Percentiles rank a stretch among this genome's conserved stretches.
Evolutionary conservation across 2,888 invertebrate genomes (phyloP).

Genomic region (Agonopterix arenella): DNA sequence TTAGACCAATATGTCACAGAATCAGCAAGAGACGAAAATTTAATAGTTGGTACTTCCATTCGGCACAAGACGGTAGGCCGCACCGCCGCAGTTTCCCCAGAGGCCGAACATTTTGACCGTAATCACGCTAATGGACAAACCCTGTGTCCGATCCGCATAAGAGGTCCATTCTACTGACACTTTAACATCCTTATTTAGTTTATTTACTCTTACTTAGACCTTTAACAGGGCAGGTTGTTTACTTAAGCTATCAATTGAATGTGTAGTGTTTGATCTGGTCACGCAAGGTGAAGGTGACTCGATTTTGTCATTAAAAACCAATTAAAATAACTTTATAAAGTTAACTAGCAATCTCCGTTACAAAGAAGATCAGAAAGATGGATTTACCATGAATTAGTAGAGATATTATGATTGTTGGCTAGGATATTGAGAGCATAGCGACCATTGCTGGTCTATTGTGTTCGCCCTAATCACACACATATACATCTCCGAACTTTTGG

Average conservation of each 20-base stretch:
- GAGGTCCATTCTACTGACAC: conserved; percentile 50
- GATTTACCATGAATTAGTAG: no score
- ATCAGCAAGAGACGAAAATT: conserved; percentile 17
- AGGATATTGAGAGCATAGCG: no score
- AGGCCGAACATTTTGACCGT: conserved; percentile 63
- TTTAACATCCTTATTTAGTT: conserved; percentile 55
- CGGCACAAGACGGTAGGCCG: conserved; percentile 33
- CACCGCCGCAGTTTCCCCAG: conserved; percentile 34
- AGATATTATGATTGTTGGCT: no score
- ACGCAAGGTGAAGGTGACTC: no score
- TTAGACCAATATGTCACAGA: conserved; percentile 11
- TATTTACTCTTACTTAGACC: conserved; percentile 44
- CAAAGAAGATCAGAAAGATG: no score
- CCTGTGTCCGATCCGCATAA: conserved; percentile 56
- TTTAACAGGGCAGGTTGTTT: conserved; percentile 24
- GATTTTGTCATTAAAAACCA: no score
- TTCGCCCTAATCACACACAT: no score
- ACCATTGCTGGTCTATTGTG: no score
- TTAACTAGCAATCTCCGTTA: no score
- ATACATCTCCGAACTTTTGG: no score
- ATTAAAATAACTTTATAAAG: no score
- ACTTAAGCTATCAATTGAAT: conserved; percentile 5
- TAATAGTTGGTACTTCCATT: conserved; percentile 23
- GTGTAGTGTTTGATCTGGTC: no score
- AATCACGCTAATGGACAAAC: conserved; percentile 70